Evolutionary conservation across 92 coral and sea anemone species (phyloP).

Genomic region (Heliopora coerulea): DNA sequence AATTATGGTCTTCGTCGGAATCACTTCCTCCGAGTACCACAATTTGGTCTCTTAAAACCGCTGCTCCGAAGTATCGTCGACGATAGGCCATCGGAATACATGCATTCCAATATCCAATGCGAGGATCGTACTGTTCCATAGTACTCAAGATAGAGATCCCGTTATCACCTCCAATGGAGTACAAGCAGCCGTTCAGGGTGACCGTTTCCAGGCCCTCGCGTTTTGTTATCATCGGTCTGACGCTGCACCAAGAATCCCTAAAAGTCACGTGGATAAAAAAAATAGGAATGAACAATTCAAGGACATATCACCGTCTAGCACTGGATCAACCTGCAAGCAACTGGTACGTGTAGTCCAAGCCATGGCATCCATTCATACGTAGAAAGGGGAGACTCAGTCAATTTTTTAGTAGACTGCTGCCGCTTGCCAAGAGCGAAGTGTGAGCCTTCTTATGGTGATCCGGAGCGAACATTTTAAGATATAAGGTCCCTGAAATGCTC

Average conservation of each 20-base stretch:
- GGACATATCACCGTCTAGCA: too few relatives aligned
- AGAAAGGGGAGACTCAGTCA: too few relatives aligned
- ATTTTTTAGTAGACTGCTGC: too few relatives aligned
- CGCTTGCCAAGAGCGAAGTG: too few relatives aligned
- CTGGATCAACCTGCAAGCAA: too few relatives aligned
- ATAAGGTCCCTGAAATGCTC: too few relatives aligned
- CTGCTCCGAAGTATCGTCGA: slow-evolving; percentile 95
- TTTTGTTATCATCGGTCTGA: slow-evolving; percentile 83
- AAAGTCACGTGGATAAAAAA: too few relatives aligned
- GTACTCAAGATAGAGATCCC: slow-evolving; percentile 85
- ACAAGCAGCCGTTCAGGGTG: slow-evolving; percentile 80
- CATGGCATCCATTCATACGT: too few relatives aligned
- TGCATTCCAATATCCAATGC: slow-evolving; percentile 88
- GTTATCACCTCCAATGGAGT: slow-evolving; percentile 95
- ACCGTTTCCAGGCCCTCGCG: slow-evolving; percentile 91
- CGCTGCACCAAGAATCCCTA: slow-evolving; percentile 85
- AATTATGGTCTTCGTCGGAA: slow-evolving; percentile 94
- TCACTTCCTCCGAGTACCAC: slow-evolving; percentile 95
- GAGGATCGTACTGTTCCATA: slow-evolving; percentile 87
- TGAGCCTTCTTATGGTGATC: too few relatives aligned
- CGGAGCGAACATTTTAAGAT: too few relatives aligned
- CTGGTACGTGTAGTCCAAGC: too few relatives aligned
- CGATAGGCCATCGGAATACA: slow-evolving; percentile 87
- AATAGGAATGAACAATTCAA: too few relatives aligned
- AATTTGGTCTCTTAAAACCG: slow-evolving; percentile 82